phyloP scores from a whole-genome alignment of 1,140 invertebrate species.

The Galleria mellonella region DNA sequence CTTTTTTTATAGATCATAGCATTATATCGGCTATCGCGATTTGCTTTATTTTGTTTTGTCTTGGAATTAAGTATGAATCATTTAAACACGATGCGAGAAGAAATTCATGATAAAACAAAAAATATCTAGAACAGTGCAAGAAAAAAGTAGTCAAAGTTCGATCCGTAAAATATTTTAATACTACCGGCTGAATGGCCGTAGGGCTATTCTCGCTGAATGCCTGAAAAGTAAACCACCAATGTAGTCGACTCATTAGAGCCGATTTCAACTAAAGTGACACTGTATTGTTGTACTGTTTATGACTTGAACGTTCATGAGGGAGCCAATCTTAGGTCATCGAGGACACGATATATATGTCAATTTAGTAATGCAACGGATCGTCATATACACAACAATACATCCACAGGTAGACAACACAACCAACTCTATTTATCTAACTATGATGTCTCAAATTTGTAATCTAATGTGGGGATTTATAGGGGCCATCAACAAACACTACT shows the following conservation, averaged over 20 bases:
- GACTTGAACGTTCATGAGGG: constrained; percentile 12
- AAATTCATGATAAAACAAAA: constrained; percentile 58
- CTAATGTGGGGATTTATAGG: constrained; percentile 58
- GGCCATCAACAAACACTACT: constrained; percentile 66
- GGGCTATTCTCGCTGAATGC: constrained; percentile 80
- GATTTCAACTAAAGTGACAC: constrained; percentile 62
- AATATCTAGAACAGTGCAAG: constrained; percentile 66
- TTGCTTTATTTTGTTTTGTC: constrained; percentile 13
- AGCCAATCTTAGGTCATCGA: constrained; percentile 26
- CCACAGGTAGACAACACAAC: constrained; percentile 67
- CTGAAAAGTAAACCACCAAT: constrained; percentile 77
- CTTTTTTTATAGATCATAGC: constrained; percentile 28
- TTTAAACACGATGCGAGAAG: constrained; percentile 66
- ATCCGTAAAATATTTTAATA: constrained; percentile 72
- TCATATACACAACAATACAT: constrained; percentile 67
- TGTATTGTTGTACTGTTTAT: constrained; percentile 58
- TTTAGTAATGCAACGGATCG: constrained; percentile 16
- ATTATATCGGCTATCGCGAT: constrained; percentile 13
- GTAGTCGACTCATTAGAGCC: constrained; percentile 67
- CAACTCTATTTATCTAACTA: constrained; percentile 62
- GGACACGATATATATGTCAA: constrained; percentile 11
- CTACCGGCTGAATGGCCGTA: constrained; percentile 80
- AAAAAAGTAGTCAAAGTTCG: constrained; percentile 64
- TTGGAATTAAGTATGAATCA: constrained; percentile 28
- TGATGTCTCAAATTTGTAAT: constrained; percentile 51